Base-by-base conservation (phyloP, 2,113 vertebrate species). In the Psittacara wagleri region DNA sequence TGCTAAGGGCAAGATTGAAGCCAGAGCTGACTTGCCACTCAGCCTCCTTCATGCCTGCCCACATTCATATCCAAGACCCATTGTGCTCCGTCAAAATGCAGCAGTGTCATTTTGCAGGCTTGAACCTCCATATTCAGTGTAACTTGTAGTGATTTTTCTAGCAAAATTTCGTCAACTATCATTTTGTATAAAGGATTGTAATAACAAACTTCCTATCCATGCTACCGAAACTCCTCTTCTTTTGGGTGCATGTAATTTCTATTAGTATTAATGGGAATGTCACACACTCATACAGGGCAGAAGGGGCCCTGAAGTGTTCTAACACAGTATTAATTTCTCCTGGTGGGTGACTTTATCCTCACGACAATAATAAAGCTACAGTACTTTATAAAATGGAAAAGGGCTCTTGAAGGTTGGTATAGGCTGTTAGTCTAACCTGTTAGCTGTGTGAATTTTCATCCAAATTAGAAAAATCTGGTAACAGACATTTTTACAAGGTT, bases 221-320 rank as follows among this genome's bases (percentile, higher is more conserved):
- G 28, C 13, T 35, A 77, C 57, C 41, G 64, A 84, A 87, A 54
- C 24, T 35, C 24, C 27, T 81, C 43, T 25, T 82, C 41, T 78
- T 93, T 37, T 29, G 39, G 62, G 51, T 7, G 22, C 27, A 41
- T 2, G 1, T 43, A 16, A 81, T 91, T 95, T 55, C 63, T 85
- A 0, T n/a, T 70, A 66, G 55, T 63, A 69, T 88, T 93, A 79
- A 78, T n/a, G 27, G 49, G 49, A 94, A 86, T 29, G 37, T 86
- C 61, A 80, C 72, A 64, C 61, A 37, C 37, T 66, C 35, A 70
- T 22, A 78, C 10, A 23, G n/a, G 41, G 61, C 59, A 91, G 74
- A 91, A 73, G 19, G 55, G 77, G 33, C 83, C 90, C 64, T 93
- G 84, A 94, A 91, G 78, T 75, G 72, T 75, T 97, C 77, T 82